phyloP scores from a whole-genome alignment of 2,888 invertebrate genomes.

The Apeira syringaria region DNA sequence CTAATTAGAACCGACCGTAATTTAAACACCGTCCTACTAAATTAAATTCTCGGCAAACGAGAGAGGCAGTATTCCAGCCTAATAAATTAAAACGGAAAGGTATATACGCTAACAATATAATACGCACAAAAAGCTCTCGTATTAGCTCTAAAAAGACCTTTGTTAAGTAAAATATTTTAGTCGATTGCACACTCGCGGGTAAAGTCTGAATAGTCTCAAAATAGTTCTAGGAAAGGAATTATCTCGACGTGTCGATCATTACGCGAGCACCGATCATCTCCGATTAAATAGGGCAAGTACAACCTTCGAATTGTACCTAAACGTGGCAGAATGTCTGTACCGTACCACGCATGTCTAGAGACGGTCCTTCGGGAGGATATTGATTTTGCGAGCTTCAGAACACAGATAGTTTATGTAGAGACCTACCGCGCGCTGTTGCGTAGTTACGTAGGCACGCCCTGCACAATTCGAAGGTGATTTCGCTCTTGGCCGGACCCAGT shows the following conservation, averaged over 20 bases:
- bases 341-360: slow-evolving; percentile 33
- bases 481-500: slow-evolving; percentile 1
- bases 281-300: too few relatives aligned
- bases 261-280: too few relatives aligned
- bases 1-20: background rate
- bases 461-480: slow-evolving; percentile 7
- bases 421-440: too few relatives aligned
- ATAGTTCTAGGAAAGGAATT: too few relatives aligned
- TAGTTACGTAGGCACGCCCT: slow-evolving; percentile 4
- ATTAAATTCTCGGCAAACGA: slow-evolving; percentile 4
- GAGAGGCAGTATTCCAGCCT: background rate
- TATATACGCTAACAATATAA: background rate
- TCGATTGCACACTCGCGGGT: too few relatives aligned
- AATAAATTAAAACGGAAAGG: background rate
- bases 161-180: too few relatives aligned
- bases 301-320: background rate
- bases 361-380: slow-evolving; percentile 23
- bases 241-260: too few relatives aligned
- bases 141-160: too few relatives aligned
- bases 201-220: too few relatives aligned
- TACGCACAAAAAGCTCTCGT: too few relatives aligned
- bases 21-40: slow-evolving; percentile 4
- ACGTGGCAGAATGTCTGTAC: slow-evolving; percentile 3
- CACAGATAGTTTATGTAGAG: slow-evolving; percentile 21
- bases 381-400: slow-evolving; percentile 21